These are phyloP conservation scores for Harlomillsia oculata DNA, from an alignment of 1,140 invertebrate species.

Conservation along the genomic window DNA sequence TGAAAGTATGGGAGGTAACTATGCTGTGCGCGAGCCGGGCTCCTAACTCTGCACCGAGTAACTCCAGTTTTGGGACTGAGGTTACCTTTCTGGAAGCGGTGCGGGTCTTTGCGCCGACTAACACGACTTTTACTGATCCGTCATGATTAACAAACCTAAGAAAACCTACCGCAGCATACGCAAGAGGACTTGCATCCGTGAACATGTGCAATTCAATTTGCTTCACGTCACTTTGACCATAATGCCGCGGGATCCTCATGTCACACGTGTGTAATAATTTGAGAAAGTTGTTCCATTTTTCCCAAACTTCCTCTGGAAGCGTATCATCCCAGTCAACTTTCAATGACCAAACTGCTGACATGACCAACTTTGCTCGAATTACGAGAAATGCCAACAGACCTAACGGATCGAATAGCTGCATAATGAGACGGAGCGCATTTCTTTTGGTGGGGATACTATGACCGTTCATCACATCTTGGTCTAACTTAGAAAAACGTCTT, in stretches of 20 bases:
- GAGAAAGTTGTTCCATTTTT: neutral
- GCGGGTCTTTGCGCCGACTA: neutral
- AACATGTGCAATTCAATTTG: neutral
- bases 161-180: neutral
- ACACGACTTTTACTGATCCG: neutral
- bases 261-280: neutral
- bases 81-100: neutral
- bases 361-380: constrained; percentile 36
- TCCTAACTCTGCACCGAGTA: neutral
- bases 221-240: neutral
- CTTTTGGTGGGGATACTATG: constrained; percentile 26
- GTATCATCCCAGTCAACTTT: neutral
- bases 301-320: neutral
- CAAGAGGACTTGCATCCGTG: neutral
- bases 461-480: no score
- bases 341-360: constrained; percentile 34
- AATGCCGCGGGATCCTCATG: neutral
- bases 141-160: neutral
- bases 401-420: constrained; percentile 15
- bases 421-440: constrained; percentile 3
- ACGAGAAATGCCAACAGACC: constrained; percentile 26
- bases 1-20: neutral
- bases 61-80: neutral
- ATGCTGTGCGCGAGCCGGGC: neutral
- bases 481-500: no score